Evolutionary conservation across 2,888 invertebrate species (phyloP).

Genomic region (Megastigmus dorsalis): DNA sequence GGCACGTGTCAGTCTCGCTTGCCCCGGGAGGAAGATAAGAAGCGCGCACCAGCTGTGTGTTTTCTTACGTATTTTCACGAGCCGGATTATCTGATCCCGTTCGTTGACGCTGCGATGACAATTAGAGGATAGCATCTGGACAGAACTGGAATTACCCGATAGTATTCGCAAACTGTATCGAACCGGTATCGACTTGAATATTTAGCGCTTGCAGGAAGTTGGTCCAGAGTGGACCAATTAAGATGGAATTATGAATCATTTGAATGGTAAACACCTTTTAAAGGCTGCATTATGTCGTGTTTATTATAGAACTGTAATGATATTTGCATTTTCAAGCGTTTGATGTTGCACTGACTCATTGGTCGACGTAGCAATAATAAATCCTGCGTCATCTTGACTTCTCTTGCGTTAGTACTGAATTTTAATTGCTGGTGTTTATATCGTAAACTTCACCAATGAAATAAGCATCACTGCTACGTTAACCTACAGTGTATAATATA

Average conservation of each 20-base stretch:
- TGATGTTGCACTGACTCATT: background rate
- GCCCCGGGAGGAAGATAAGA: no score
- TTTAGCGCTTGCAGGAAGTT: no score
- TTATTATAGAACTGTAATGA: no score
- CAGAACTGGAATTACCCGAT: no score
- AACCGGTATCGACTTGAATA: no score
- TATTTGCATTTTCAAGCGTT: background rate
- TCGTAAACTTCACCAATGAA: background rate
- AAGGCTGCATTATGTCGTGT: no score
- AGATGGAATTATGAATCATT: no score
- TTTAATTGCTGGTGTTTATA: background rate
- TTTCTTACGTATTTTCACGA: background rate
- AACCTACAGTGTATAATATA: background rate
- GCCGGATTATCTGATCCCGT: background rate
- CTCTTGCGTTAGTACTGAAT: background rate
- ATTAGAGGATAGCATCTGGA: no score
- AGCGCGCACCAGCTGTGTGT: background rate
- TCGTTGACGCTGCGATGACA: background rate
- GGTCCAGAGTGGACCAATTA: no score
- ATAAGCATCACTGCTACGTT: background rate
- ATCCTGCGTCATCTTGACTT: background rate
- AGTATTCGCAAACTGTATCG: no score
- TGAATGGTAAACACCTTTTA: no score
- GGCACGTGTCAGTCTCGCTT: background rate
- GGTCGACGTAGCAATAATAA: background rate